phyloP scores from a whole-genome alignment of 1,140 invertebrate species.

The Micrasema minimum region DNA sequence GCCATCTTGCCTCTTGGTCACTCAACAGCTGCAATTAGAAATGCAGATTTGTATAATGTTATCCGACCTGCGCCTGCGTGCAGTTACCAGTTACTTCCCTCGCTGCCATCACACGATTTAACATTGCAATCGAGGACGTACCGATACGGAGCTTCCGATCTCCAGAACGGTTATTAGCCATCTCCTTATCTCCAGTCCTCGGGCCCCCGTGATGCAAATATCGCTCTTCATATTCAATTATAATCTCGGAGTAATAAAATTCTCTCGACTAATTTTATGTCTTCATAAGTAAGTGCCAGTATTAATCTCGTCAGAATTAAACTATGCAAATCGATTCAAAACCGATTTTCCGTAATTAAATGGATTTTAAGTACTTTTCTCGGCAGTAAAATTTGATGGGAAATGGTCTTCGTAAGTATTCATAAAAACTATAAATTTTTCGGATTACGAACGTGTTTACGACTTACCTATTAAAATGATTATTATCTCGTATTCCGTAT shows the following conservation, averaged over 20 bases:
- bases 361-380: background rate
- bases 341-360: background rate
- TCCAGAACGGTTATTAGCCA: constrained; percentile 15
- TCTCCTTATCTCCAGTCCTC: too few relatives aligned
- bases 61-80: constrained; percentile 18
- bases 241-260: background rate
- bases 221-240: constrained; percentile 28
- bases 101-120: constrained; percentile 47
- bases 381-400: background rate
- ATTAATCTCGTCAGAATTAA: background rate
- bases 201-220: constrained; percentile 2
- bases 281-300: background rate
- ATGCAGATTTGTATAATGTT: constrained; percentile 49
- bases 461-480: too few relatives aligned
- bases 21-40: constrained; percentile 46
- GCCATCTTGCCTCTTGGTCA: constrained; percentile 30
- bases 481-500: too few relatives aligned
- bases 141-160: constrained; percentile 18
- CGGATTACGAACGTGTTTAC: too few relatives aligned
- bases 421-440: too few relatives aligned
- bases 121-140: constrained; percentile 44
- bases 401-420: too few relatives aligned
- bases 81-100: constrained; percentile 41
- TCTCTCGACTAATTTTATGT: background rate
- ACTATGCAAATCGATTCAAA: background rate